phyloP scores from a whole-genome alignment of 1,140 invertebrate genomes.

The Magallana angulata region DNA sequence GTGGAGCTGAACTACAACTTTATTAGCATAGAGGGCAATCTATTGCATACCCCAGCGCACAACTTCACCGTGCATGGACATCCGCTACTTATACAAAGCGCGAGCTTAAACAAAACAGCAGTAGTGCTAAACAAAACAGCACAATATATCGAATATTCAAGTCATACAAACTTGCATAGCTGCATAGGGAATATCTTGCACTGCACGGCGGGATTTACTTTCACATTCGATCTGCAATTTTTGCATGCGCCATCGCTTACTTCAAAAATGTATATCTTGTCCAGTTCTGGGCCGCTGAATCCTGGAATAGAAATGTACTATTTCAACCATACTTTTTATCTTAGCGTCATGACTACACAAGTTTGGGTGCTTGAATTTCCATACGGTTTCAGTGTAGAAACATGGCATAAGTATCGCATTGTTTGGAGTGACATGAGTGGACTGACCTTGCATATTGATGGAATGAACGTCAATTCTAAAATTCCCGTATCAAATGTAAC shows the following conservation, averaged over 20 bases:
- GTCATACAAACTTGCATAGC: background rate
- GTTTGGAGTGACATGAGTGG: conserved; percentile 41
- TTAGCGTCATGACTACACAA: conserved; percentile 34
- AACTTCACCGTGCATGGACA: conserved; percentile 46
- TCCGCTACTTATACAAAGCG: conserved; percentile 14
- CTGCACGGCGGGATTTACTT: conserved; percentile 46
- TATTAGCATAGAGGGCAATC: conserved; percentile 33
- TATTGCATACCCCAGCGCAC: conserved; percentile 38
- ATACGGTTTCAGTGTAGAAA: conserved; percentile 25
- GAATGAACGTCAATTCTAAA: conserved; percentile 17
- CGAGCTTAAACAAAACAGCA: background rate
- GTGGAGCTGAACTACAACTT: conserved; percentile 27
- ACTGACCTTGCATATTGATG: conserved; percentile 40
- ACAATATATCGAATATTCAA: conserved; percentile 37
- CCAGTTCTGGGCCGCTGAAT: conserved; percentile 16
- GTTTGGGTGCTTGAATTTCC: conserved; percentile 44
- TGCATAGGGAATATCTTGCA: conserved; percentile 16
- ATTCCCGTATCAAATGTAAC: background rate
- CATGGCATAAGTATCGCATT: conserved; percentile 36
- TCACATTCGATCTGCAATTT: conserved; percentile 37
- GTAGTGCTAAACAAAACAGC: conserved; percentile 39
- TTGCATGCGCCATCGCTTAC: background rate
- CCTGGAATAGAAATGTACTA: conserved; percentile 37
- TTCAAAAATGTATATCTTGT: conserved; percentile 43
- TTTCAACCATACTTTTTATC: conserved; percentile 40